phyloP scores from a whole-genome alignment of 2,113 vertebrate genomes.

The Entomyzon cyanotis region DNA sequence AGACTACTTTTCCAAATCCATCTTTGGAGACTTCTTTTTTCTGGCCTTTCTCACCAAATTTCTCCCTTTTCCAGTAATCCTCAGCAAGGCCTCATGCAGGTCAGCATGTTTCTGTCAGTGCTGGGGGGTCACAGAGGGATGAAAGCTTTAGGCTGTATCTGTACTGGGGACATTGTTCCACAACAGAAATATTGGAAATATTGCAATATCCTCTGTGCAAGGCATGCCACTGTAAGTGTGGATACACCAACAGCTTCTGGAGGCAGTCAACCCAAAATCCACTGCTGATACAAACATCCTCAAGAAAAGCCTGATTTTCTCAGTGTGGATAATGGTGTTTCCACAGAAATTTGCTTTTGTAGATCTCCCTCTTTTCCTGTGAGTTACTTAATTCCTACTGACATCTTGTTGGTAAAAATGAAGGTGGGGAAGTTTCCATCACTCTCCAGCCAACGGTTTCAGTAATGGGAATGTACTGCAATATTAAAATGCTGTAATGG shows the following conservation, averaged over 20 bases:
- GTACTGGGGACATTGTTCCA: neutral
- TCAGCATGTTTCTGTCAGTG: rapidly evolving
- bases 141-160: neutral
- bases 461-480: neutral
- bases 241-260: neutral
- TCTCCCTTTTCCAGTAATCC: neutral
- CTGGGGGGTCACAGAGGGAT: neutral
- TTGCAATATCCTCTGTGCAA: neutral
- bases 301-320: neutral
- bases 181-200: neutral
- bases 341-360: neutral
- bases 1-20: neutral
- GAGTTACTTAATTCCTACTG: neutral
- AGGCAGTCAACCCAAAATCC: neutral
- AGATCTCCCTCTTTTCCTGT: neutral
- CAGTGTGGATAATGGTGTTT: neutral
- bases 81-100: neutral
- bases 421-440: conserved; percentile 15
- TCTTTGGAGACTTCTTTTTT: neutral
- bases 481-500: conserved; percentile 6
- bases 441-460: conserved; percentile 9
- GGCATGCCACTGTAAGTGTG: rapidly evolving
- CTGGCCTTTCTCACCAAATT: neutral
- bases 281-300: neutral
- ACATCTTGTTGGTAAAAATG: neutral